Conservation (phyloP, 1,140 invertebrate genomes). For the Drosophila seguyi region DNA sequence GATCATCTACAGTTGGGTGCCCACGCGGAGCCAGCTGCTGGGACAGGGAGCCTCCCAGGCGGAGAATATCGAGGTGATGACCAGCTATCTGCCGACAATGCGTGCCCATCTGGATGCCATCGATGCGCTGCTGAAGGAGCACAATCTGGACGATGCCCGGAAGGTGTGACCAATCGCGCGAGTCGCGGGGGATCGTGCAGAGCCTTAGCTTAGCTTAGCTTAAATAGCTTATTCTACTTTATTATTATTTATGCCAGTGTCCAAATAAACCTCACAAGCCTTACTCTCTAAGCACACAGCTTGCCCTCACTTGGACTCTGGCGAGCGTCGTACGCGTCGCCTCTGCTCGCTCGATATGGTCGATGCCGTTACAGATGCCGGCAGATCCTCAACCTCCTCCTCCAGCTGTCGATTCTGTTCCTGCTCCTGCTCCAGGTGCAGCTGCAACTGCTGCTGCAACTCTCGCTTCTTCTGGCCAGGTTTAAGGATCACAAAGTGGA, state of each 20-base stretch:
- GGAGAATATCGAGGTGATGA: conserved; percentile 73
- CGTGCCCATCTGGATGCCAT: conserved; percentile 67
- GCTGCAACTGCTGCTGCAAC: background rate
- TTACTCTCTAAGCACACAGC: background rate
- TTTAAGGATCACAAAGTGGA: conserved; percentile 24
- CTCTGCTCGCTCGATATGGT: conserved; percentile 9
- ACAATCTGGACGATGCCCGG: conserved; percentile 71
- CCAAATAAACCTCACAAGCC: conserved; percentile 37
- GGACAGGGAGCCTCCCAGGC: conserved; percentile 66
- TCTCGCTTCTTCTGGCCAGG: background rate
- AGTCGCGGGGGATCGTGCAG: background rate
- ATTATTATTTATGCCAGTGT: conserved; percentile 51
- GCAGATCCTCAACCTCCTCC: background rate
- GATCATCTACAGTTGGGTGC: conserved; percentile 82
- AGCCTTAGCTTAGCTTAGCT: conserved; percentile 42
- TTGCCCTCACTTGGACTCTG: conserved; percentile 18
- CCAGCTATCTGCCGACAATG: conserved; percentile 72
- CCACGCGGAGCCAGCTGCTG: conserved; percentile 72
- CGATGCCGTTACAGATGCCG: conserved; percentile 2
- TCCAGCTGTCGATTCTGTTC: background rate
- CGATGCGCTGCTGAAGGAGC: conserved; percentile 65
- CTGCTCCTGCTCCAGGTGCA: background rate
- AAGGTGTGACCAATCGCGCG: conserved; percentile 63
- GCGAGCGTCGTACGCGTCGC: conserved; percentile 20
- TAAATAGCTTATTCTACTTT: conserved; percentile 40